These are phyloP conservation scores for Eilema griseolum DNA, from an alignment of 2,888 invertebrate genomes.

Conservation along the genomic window DNA sequence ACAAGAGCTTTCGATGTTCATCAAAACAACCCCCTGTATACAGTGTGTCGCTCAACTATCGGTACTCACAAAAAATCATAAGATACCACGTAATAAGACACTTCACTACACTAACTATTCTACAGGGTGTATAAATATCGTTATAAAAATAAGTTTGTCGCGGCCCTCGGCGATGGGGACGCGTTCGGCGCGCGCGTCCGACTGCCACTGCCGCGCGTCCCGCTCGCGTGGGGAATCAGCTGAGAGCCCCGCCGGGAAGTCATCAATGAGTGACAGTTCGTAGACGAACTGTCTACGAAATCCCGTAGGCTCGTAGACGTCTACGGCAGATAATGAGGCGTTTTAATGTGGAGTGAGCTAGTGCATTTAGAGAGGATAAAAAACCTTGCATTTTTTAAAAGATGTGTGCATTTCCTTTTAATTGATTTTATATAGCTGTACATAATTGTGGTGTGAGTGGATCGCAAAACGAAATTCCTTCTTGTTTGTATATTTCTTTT, in stretches of 20 bases:
- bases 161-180: slow-evolving; percentile 34
- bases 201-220: slow-evolving; percentile 47
- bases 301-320: slow-evolving; percentile 15
- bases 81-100: slow-evolving; percentile 53
- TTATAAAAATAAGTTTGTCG: slow-evolving; percentile 55
- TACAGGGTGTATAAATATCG: slow-evolving; percentile 54
- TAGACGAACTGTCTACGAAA: slow-evolving; percentile 20
- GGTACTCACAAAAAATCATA: slow-evolving; percentile 47
- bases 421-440: too few species aligned
- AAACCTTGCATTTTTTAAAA: too few species aligned
- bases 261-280: slow-evolving; percentile 18
- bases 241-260: slow-evolving; percentile 11
- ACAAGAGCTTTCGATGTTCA: neutral
- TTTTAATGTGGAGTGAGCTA: neutral
- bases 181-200: slow-evolving; percentile 46
- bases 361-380: neutral
- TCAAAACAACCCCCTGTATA: slow-evolving; percentile 3
- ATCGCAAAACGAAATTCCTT: too few species aligned
- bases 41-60: neutral
- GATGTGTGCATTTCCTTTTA: too few species aligned
- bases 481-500: too few species aligned
- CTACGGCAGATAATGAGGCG: neutral
- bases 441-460: too few species aligned
- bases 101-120: slow-evolving; percentile 52
- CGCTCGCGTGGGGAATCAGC: slow-evolving; percentile 18